Evolutionary conservation across 1,140 invertebrate genomes (phyloP).

Genomic region (Scaptodrosophila lebanonensis): DNA sequence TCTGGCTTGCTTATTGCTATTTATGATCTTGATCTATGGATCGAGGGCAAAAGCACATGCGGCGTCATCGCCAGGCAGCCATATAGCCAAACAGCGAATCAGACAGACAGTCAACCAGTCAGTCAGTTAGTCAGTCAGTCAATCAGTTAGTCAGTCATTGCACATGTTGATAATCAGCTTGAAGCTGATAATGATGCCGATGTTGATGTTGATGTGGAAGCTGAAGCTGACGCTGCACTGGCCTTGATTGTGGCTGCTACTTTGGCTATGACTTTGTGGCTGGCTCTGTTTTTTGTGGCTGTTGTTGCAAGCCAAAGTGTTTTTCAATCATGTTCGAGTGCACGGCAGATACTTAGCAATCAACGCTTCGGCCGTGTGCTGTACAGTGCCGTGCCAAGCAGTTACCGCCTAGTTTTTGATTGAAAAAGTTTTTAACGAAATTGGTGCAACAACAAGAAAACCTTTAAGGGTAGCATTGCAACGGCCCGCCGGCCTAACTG

Average conservation of each 20-base stretch:
- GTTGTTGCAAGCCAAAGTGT: not conserved
- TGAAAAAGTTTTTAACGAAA: constrained; percentile 61
- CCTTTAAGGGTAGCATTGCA: constrained; percentile 58
- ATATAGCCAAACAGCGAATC: not conserved
- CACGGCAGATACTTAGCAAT: constrained; percentile 16
- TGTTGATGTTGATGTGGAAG: constrained; percentile 8
- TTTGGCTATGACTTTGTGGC: not conserved
- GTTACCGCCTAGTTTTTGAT: constrained; percentile 56
- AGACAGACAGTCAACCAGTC: too few relatives aligned
- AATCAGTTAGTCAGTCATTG: constrained; percentile 50
- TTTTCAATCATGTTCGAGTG: constrained; percentile 41
- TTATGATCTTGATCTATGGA: constrained; percentile 77
- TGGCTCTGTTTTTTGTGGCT: constrained; percentile 9
- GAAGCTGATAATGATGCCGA: constrained; percentile 28
- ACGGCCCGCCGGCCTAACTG: constrained; percentile 13
- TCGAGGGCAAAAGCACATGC: constrained; percentile 76
- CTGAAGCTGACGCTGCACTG: constrained; percentile 58
- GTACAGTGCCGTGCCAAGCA: constrained; percentile 28
- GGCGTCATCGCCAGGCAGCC: constrained; percentile 34
- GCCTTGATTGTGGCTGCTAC: constrained; percentile 52
- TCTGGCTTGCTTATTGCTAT: constrained; percentile 76
- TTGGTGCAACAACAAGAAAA: constrained; percentile 50
- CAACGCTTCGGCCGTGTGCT: constrained; percentile 34
- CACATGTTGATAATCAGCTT: constrained; percentile 73
- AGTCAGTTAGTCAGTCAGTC: constrained; percentile 31